phyloP scores from a whole-genome alignment of 2,888 invertebrate species.

The Ashinkailepas kermadecensis region DNA sequence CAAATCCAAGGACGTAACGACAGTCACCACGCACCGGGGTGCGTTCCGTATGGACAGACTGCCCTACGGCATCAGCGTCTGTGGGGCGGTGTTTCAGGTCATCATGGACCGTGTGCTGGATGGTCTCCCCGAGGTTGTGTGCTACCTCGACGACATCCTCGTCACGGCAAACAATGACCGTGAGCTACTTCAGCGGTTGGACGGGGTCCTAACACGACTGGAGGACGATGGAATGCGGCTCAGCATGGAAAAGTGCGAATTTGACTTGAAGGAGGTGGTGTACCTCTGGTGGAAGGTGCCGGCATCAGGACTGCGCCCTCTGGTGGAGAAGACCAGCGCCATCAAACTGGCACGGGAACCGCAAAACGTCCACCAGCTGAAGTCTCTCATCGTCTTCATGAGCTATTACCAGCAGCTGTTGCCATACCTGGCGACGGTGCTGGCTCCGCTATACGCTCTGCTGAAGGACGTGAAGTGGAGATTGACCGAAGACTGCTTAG shows the following conservation, averaged over 20 bases:
- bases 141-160: not conserved
- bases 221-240: not conserved
- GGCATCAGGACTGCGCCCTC: not conserved
- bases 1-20: no score
- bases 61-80: no score
- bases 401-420: not conserved
- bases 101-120: no score
- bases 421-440: not conserved
- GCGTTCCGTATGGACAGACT: no score
- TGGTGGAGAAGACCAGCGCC: not conserved
- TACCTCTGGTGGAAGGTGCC: not conserved
- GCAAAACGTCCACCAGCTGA: not conserved
- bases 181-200: not conserved
- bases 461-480: not conserved
- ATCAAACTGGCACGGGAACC: not conserved
- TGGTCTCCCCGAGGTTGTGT: not conserved
- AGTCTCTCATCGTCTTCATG: not conserved
- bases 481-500: not conserved
- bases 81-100: no score
- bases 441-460: not conserved
- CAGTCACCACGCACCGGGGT: no score
- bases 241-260: not conserved
- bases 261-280: not conserved
- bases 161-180: not conserved
- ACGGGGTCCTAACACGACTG: not conserved